Evolutionary conservation across 2,113 vertebrate species (phyloP).

Genomic region (Axis porcinus): DNA sequence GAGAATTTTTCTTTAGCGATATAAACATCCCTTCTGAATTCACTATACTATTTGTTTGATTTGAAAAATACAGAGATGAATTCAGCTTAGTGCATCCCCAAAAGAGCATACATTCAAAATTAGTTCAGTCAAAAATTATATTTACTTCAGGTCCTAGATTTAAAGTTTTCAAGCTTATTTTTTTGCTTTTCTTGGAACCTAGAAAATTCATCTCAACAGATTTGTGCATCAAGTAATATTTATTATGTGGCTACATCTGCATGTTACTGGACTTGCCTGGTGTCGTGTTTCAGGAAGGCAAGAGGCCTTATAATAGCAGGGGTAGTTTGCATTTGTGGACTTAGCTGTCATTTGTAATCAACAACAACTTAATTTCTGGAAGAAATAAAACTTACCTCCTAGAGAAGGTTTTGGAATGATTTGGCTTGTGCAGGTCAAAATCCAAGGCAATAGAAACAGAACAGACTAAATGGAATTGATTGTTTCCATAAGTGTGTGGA

Average conservation of each 20-base stretch:
- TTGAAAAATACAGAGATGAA: not conserved
- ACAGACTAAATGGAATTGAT: not conserved
- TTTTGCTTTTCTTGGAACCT: slow-evolving; percentile 19
- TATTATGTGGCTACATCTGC: not conserved
- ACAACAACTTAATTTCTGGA: not conserved
- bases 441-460: not conserved
- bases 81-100: not conserved
- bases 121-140: not conserved
- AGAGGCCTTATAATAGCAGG: not conserved
- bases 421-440: not conserved
- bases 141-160: not conserved
- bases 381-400: slow-evolving; percentile 24
- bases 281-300: not conserved
- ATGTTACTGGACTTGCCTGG: not conserved
- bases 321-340: not conserved
- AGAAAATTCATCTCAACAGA: not conserved
- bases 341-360: not conserved
- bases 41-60: not conserved
- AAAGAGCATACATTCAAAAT: slow-evolving; percentile 3
- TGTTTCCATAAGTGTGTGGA: not conserved
- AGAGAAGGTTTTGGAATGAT: not conserved
- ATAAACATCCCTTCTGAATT: not conserved
- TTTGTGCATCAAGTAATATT: not conserved
- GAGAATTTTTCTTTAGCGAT: not conserved
- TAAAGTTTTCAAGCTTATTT: not conserved